These are phyloP conservation scores for Pedionomus torquatus DNA, from an alignment of 2,113 vertebrate genomes.

Conservation along the genomic window DNA sequence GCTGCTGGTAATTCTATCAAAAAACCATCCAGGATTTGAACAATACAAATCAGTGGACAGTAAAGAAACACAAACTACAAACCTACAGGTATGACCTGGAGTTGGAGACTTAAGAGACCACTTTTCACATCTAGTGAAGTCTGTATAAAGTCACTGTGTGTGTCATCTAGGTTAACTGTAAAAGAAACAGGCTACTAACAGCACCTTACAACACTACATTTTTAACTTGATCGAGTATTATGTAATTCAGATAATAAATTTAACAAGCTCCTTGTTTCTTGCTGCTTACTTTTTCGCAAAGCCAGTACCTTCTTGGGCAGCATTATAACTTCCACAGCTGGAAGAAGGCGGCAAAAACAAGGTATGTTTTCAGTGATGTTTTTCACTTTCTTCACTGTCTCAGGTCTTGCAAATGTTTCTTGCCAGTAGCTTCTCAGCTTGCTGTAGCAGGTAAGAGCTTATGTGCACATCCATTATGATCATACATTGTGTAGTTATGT, in stretches of 20 bases:
- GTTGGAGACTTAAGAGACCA: background rate
- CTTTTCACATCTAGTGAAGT: background rate
- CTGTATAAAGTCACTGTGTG: background rate
- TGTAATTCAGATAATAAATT: background rate
- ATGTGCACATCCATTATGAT: background rate
- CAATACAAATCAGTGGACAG: background rate
- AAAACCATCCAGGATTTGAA: background rate
- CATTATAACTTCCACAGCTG: background rate
- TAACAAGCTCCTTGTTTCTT: background rate
- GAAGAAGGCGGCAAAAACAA: background rate
- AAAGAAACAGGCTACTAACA: background rate
- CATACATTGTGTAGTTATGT: background rate
- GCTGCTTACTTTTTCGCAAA: background rate
- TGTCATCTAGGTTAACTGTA: background rate
- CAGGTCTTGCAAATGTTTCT: background rate
- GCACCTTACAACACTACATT: background rate
- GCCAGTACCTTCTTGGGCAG: background rate
- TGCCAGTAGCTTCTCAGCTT: background rate
- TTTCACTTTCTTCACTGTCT: background rate
- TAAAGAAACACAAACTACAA: background rate
- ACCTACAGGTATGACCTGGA: background rate
- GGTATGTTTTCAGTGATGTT: background rate
- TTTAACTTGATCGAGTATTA: background rate
- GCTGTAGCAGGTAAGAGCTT: background rate
- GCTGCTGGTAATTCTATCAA: background rate